Base-by-base conservation (phyloP, 2,888 invertebrate species). In the Aphodius granarius region DNA sequence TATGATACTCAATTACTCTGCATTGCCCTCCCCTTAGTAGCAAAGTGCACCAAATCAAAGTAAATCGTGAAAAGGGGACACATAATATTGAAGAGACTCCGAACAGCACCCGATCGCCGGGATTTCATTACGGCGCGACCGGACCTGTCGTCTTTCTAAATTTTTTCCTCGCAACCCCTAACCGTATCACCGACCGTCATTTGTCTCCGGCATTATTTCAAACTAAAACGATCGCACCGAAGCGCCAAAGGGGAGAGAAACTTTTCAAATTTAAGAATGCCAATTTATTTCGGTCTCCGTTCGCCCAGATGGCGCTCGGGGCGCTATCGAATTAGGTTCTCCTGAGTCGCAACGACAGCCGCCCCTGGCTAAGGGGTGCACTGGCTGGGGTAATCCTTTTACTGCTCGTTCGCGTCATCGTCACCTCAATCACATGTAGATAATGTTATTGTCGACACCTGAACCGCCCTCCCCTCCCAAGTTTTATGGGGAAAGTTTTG, bases 261-360 rank as follows among this genome's bases (percentile, higher is more conserved):
- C 81, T 82, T 82, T 82, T 82, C 80, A 81, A 81, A 82, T 82
- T 81, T 80, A 80, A 81, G 81, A 82, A 80, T 80, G 76, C 79
- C 78, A 81, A 82, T 82, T 82, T 81, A 82, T 81, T 81, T 79
- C 77, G 79, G 79, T 76, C 79, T 76, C 77, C 79, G 78, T 78
- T 79, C 79, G 79, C 79, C 43, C 80, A 80, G 80, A 81, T 80
- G 81, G 78, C 79, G 76, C 79, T 78, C 76, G 70, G 74, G 77
- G 72, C 65, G 72, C 74, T 76, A 78, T 78, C 76, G 78, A 76
- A 74, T 76, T 77, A 75, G 78, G 75, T 72, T 43, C 23, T 66
- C 65, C 73, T 17, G 43, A 22, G 21, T 23, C 63, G 21, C 18
- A 16, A 19, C 20, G 63, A 17, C 22, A 23, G 20, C 64, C 17